Evolutionary conservation across 2,113 vertebrate genomes (phyloP), one percentile per base, ranked within the genome.

Genomic region (Danio rerio): DNA sequence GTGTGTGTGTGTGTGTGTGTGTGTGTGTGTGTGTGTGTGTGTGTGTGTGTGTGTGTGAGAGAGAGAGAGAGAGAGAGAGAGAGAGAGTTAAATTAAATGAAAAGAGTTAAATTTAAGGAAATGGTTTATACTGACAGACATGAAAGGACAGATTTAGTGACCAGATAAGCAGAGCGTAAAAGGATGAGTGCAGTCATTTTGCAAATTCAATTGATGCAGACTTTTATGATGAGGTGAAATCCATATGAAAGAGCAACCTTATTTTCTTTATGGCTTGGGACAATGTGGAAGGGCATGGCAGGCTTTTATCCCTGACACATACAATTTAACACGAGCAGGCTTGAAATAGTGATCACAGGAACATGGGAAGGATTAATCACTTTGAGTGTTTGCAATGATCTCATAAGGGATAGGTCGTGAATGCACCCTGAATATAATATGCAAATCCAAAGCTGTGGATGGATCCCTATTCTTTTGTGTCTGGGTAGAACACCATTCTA

Each of bases 381-480:
- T 74, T 72, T 53, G 12, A 56, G 52, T 40, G 31, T 73, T 21
- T 59, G 55, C n/a, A 10, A 47, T 75, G 55, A 75, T 75, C 55
- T 75, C 73, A 61, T 75, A n/a, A 75, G 73, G 73, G 73, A 59
- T 75, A 55, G 55, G 40, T 20, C 13, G 9, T 43, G 4, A 20
- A 61, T 15, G 20, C 16, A 47, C 52, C 45, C 52, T 55, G 21
- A 40, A 73, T 53, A 55, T 13, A 72, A 9, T 55, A 49, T 20
- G 9, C 31, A 40, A 20, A 75, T 58, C 40, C 12, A 45, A 47
- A 31, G 31, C 31, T 40, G 45, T 16, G 10, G 18, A 58, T 6
- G 12, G 40, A 20, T 75, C 3, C 11, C 45, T 75, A 45, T 59
- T 75, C n/a, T 59, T 75, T 20, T 20, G 40, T 47, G 55, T 5